phyloP scores from a whole-genome alignment of 1,140 invertebrate species.

The Drosophila trapezifrons region DNA sequence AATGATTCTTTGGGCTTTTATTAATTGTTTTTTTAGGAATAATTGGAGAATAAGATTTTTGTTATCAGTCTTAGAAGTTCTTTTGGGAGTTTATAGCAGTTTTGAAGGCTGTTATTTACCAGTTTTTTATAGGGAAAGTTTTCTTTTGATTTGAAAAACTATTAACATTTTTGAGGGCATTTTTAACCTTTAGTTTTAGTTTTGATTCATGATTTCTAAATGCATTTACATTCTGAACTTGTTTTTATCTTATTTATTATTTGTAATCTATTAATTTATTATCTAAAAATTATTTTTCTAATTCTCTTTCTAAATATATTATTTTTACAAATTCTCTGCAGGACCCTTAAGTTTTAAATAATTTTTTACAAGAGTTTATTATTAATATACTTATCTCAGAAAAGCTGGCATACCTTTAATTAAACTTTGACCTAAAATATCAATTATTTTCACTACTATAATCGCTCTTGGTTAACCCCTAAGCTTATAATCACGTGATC shows the following conservation, averaged over 20 bases:
- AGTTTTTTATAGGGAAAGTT: background rate
- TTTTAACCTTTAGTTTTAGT: no score
- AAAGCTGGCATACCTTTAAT: background rate
- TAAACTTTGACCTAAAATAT: no score
- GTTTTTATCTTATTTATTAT: no score
- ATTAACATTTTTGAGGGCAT: no score
- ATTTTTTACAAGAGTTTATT: background rate
- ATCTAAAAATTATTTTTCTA: background rate
- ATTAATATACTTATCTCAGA: background rate
- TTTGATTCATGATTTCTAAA: no score
- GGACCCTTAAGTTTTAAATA: no score
- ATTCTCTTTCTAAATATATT: background rate
- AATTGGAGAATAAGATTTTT: background rate
- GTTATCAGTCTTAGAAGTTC: rapidly evolving
- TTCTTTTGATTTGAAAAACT: no score
- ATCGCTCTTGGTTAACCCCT: background rate
- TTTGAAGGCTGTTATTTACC: background rate
- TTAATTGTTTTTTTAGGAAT: background rate
- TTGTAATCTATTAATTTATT: background rate
- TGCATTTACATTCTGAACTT: no score
- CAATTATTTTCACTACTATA: background rate
- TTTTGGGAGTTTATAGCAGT: background rate
- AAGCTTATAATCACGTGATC: constrained; percentile 8
- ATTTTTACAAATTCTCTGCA: background rate
- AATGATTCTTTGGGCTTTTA: background rate